phyloP scores from a whole-genome alignment of 2,113 vertebrate genomes.

The Archilochus colubris region DNA sequence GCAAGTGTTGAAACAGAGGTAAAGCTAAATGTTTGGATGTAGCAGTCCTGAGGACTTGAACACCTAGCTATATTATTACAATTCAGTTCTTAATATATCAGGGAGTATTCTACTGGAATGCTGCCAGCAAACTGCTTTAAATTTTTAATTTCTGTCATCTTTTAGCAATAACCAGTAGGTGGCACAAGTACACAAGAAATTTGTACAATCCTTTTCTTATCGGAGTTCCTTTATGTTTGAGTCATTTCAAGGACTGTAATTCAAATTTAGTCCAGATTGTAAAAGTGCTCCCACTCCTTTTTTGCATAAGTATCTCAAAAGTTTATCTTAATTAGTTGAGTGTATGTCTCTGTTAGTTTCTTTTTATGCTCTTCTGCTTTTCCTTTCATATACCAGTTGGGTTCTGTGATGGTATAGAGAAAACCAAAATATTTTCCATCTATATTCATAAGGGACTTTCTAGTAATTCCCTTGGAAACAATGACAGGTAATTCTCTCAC shows the following conservation, averaged over 20 bases:
- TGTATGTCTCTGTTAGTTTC: neutral
- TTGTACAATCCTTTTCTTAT: slow-evolving; percentile 32
- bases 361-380: neutral
- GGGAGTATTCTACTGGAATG: neutral
- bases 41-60: neutral
- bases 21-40: fast-evolving
- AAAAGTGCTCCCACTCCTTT: neutral
- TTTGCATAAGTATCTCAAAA: neutral
- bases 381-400: neutral
- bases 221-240: slow-evolving; percentile 47
- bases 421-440: neutral
- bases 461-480: neutral
- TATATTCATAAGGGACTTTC: neutral
- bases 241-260: neutral
- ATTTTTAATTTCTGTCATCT: fast-evolving
- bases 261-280: neutral
- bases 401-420: neutral
- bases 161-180: slow-evolving; percentile 12
- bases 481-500: neutral
- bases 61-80: fast-evolving
- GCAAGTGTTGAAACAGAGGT: neutral
- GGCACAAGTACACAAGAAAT: neutral
- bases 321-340: neutral
- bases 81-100: neutral
- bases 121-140: neutral